Evolutionary conservation across 2,888 invertebrate genomes (phyloP).

Genomic region (Lasioglossum malachurum): DNA sequence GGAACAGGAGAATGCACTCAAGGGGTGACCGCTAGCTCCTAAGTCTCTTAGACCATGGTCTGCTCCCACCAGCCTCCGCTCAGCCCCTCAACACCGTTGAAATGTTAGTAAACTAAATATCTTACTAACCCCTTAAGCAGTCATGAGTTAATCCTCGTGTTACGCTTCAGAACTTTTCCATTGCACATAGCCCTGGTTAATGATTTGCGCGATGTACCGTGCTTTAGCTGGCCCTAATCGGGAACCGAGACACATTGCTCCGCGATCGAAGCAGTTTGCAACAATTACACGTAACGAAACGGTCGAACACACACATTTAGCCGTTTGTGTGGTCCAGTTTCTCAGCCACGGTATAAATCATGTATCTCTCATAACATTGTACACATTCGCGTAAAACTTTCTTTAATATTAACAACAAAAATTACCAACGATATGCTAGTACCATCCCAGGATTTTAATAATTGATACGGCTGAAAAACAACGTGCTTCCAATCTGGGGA

Average conservation of each 20-base stretch:
- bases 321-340: neutral
- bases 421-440: neutral
- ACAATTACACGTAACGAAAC: neutral
- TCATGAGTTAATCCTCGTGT: conserved; percentile 63
- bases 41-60: conserved; percentile 83
- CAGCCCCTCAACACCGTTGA: conserved; percentile 76
- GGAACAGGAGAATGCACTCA: conserved; percentile 85
- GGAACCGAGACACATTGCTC: neutral
- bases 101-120: conserved; percentile 83
- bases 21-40: conserved; percentile 83
- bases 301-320: neutral
- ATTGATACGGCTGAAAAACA: neutral
- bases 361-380: neutral
- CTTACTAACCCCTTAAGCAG: conserved; percentile 82
- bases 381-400: neutral
- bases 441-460: neutral
- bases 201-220: neutral
- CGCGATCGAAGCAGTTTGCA: neutral
- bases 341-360: neutral
- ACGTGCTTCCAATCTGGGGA: neutral
- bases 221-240: neutral
- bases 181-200: conserved; percentile 20
- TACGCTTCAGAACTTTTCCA: conserved; percentile 65
- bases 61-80: conserved; percentile 72
- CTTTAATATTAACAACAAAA: neutral